Evolutionary conservation across 2,113 vertebrate species (phyloP).

Genomic region (human): DNA sequence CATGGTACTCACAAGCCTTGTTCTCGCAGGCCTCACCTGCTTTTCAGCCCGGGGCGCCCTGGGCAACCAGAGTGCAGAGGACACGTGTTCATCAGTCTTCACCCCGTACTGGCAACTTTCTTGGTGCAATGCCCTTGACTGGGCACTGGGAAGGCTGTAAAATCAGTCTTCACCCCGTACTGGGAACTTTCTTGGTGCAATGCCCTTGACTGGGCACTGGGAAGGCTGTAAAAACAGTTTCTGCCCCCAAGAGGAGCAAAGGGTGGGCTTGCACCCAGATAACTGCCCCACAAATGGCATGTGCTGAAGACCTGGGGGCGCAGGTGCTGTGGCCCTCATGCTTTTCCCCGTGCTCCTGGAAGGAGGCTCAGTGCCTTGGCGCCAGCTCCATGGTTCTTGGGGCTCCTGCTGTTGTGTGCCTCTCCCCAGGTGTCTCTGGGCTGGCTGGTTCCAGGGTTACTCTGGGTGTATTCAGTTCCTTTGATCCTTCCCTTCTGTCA

Average conservation of each 20-base stretch:
- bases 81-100: not conserved
- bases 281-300: too few relatives aligned
- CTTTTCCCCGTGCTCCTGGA: accelerated
- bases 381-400: accelerated
- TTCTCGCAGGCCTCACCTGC: accelerated
- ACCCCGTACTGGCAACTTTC: not conserved
- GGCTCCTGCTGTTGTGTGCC: not conserved
- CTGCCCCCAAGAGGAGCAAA: not conserved
- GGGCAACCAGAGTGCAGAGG: not conserved
- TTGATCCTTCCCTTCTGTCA: not conserved
- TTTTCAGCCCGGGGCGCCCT: not conserved
- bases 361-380: accelerated
- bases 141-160: not conserved
- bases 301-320: not conserved
- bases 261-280: too few relatives aligned
- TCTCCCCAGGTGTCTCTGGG: too few relatives aligned
- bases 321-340: accelerated
- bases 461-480: not conserved
- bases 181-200: not conserved
- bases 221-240: not conserved
- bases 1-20: not conserved
- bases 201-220: not conserved
- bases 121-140: not conserved
- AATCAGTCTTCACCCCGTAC: not conserved
- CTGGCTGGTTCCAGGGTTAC: not conserved